These are phyloP conservation scores for Maccullochella peelii DNA, from an alignment of 2,113 vertebrate species.

Conservation along the genomic window DNA sequence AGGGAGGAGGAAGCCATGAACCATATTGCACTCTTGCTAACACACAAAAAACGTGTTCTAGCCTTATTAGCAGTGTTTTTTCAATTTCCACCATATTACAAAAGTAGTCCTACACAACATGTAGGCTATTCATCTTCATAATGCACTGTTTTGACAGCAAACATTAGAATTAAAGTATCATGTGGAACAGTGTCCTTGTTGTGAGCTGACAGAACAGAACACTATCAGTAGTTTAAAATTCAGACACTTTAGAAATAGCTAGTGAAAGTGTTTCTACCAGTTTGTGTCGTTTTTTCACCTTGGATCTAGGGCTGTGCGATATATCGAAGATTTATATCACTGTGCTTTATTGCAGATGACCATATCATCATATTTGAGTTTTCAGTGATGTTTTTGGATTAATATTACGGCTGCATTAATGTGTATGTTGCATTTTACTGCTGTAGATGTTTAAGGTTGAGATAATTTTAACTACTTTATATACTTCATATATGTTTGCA, in stretches of 20 bases:
- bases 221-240: neutral
- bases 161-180: conserved; percentile 1
- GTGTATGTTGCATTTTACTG: no score
- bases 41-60: neutral
- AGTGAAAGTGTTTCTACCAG: neutral
- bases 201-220: neutral
- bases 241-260: neutral
- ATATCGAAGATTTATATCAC: no score
- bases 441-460: no score
- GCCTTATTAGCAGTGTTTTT: neutral
- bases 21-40: neutral
- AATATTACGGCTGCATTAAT: no score
- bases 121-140: conserved; percentile 4
- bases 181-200: neutral
- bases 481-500: no score
- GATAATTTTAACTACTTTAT: no score
- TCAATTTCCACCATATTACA: neutral
- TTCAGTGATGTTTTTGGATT: no score
- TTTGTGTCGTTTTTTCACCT: neutral
- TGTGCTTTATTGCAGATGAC: no score
- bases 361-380: no score
- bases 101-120: neutral
- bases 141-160: neutral
- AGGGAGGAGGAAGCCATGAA: neutral
- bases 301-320: neutral